phyloP scores from a whole-genome alignment of 1,140 invertebrate genomes.

The Brachionus plicatilis region DNA sequence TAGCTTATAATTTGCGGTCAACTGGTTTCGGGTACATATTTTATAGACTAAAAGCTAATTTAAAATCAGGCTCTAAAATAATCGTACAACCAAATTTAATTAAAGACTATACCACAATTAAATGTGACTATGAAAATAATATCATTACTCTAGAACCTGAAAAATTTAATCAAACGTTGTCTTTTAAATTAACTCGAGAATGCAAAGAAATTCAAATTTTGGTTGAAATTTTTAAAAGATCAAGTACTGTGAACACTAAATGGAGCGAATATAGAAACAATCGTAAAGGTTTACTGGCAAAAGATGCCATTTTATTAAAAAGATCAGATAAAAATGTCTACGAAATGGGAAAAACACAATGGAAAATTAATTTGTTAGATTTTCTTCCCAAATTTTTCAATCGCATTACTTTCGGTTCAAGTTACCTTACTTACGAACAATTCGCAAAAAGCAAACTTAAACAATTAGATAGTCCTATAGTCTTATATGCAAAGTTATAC shows the following conservation, averaged over 20 bases:
- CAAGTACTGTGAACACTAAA: neutral
- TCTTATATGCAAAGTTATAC: constrained; percentile 2
- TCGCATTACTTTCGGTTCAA: neutral
- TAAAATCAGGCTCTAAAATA: neutral
- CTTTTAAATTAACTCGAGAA: neutral
- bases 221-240: constrained; percentile 17
- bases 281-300: constrained; percentile 25
- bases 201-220: constrained; percentile 9
- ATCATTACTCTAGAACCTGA: neutral
- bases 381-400: constrained; percentile 28
- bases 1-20: neutral
- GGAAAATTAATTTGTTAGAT: constrained; percentile 19
- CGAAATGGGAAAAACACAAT: neutral
- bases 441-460: neutral
- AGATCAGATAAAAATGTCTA: neutral
- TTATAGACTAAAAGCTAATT: neutral
- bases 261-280: neutral
- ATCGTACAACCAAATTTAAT: neutral
- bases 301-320: constrained; percentile 14
- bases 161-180: neutral
- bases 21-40: neutral
- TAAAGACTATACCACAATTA: neutral
- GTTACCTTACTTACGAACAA: neutral
- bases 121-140: neutral
- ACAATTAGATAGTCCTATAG: neutral